Evolutionary conservation across 2,113 vertebrate species (phyloP).

Genomic region (Anarhynchus alexandrinus): DNA sequence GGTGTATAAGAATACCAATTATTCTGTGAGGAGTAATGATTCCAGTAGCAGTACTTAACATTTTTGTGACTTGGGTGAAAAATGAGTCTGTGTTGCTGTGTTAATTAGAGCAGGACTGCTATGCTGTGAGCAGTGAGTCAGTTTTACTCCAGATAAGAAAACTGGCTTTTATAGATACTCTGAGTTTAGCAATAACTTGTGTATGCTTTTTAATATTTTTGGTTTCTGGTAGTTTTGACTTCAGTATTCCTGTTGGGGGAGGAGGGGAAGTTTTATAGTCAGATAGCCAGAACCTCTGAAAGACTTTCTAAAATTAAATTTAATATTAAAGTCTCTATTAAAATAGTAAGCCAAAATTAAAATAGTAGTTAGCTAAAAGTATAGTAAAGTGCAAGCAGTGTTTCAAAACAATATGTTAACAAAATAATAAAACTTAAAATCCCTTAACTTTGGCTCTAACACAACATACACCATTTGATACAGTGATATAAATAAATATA

Average conservation of each 20-base stretch:
- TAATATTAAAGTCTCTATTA: neutral
- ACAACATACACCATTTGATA: neutral
- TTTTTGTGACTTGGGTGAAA: neutral
- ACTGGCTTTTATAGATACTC: neutral
- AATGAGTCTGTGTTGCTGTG: neutral
- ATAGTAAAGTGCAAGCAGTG: neutral
- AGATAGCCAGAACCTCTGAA: neutral
- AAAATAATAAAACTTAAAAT: neutral
- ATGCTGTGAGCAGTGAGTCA: neutral
- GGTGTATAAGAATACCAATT: neutral
- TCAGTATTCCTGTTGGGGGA: neutral
- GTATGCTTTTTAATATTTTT: neutral
- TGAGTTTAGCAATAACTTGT: neutral
- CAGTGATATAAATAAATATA: neutral
- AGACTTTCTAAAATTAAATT: neutral
- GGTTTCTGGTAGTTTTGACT: neutral
- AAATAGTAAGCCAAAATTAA: neutral
- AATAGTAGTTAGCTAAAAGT: neutral
- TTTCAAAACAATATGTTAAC: neutral
- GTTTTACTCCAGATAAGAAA: neutral
- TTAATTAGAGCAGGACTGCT: neutral
- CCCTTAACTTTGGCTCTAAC: neutral
- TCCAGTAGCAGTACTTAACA: neutral
- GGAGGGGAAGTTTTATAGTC: neutral
- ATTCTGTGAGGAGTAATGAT: neutral